A percentile compares a stretch with the other conserved stretches of the same genome.
These are phyloP conservation scores for Hedychridium roseum DNA, from an alignment of 2,888 invertebrate genomes.

Conservation along the genomic window DNA sequence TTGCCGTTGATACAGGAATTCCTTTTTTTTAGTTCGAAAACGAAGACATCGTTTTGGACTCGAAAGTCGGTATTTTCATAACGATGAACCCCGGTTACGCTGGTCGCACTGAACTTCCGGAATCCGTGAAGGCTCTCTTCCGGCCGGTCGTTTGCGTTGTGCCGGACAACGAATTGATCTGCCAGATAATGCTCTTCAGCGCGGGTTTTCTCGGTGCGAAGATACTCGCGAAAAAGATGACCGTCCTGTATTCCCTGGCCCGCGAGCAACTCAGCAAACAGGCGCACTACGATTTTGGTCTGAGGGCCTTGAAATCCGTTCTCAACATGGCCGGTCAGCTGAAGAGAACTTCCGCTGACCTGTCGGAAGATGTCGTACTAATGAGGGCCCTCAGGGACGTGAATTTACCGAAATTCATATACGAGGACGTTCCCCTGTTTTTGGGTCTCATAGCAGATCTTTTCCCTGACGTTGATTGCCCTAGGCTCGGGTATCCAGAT, in stretches of 20 bases:
- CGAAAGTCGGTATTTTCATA: conserved; percentile 90
- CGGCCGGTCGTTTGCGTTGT: conserved; percentile 92
- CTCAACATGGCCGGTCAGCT: conserved; percentile 91
- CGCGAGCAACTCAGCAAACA: conserved; percentile 90
- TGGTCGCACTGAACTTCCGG: conserved; percentile 89
- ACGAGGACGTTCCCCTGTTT: conserved; percentile 90
- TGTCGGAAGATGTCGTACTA: conserved; percentile 85
- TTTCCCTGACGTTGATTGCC: conserved; percentile 91
- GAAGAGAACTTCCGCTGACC: conserved; percentile 78
- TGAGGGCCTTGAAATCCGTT: conserved; percentile 90
- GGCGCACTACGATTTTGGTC: conserved; percentile 93
- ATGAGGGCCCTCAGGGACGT: conserved; percentile 92
- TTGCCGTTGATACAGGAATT: too few species aligned
- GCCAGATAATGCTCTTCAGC: conserved; percentile 89
- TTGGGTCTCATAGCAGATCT: conserved; percentile 87
- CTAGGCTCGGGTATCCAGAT: conserved; percentile 85
- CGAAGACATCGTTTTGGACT: conserved; percentile 81
- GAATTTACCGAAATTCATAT: conserved; percentile 93
- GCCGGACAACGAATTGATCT: conserved; percentile 91
- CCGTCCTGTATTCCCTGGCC: conserved; percentile 86
- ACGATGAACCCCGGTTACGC: conserved; percentile 97
- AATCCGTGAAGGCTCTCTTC: conserved; percentile 90
- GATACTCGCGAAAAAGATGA: conserved; percentile 93
- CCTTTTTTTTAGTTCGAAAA: conserved; percentile 76
- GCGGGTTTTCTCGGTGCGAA: conserved; percentile 92